Evolutionary conservation across 2,113 vertebrate genomes (phyloP).

Genomic region (Oenanthe oenanthe): DNA sequence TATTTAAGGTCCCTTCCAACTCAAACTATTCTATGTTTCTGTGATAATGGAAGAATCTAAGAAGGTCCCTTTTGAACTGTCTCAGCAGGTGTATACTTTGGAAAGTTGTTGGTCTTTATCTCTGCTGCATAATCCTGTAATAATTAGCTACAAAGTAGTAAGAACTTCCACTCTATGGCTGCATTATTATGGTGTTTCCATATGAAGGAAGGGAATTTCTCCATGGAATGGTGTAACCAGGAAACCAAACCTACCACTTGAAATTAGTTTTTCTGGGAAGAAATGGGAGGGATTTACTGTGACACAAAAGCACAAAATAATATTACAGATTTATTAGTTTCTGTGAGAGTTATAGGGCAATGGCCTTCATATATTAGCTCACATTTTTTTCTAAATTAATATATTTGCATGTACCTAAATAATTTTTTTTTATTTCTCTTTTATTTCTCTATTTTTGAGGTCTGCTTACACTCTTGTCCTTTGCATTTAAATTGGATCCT

Average conservation of each 20-base stretch:
- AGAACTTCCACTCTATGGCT: background rate
- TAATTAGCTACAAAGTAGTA: background rate
- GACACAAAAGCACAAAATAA: background rate
- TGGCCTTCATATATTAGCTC: background rate
- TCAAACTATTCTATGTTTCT: background rate
- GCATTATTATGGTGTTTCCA: background rate
- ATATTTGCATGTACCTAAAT: background rate
- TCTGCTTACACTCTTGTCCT: background rate
- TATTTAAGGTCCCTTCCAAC: background rate
- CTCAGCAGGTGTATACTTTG: background rate
- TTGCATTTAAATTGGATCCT: constrained; percentile 1
- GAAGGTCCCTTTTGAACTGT: background rate
- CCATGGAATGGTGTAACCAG: background rate
- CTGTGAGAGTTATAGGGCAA: background rate
- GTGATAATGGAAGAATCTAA: background rate
- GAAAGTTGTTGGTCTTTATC: background rate
- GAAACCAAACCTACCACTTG: background rate
- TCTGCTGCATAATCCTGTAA: background rate
- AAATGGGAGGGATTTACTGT: background rate
- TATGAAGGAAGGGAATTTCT: background rate
- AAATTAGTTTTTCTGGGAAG: background rate
- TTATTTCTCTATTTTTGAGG: background rate
- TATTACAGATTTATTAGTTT: background rate
- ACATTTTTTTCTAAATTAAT: background rate
- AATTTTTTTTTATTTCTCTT: background rate